phyloP scores from a whole-genome alignment of 2,888 invertebrate species.

The Platycheirus rosarum region DNA sequence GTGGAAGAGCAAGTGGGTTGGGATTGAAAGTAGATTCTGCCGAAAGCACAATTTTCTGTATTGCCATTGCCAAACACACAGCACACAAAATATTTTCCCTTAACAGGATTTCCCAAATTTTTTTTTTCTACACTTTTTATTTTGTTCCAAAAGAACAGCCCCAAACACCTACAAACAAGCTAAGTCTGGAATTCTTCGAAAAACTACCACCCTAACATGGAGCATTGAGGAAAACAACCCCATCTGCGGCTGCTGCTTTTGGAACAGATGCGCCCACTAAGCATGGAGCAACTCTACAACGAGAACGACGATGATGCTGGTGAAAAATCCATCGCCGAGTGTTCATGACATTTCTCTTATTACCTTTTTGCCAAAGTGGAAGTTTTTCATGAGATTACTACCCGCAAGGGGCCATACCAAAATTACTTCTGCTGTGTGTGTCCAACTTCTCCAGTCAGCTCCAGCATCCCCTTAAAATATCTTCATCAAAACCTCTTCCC shows the following conservation, averaged over 20 bases:
- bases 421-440: constrained; percentile 70
- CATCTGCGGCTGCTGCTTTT: constrained; percentile 27
- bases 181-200: constrained; percentile 60
- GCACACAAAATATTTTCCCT: constrained; percentile 45
- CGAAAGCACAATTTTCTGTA: constrained; percentile 58
- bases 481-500: constrained; percentile 7
- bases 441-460: constrained; percentile 27
- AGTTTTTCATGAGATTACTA: constrained; percentile 73
- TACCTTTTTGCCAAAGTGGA: constrained; percentile 74
- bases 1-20: constrained; percentile 8
- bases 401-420: constrained; percentile 68
- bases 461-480: constrained; percentile 29
- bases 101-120: constrained; percentile 53
- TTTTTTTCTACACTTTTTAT: constrained; percentile 38
- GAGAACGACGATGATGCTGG: constrained; percentile 36
- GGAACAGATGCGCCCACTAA: constrained; percentile 38
- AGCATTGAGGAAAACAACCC: constrained; percentile 2
- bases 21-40: constrained; percentile 9
- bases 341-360: constrained; percentile 74
- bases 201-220: constrained; percentile 58
- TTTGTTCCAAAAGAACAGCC: constrained; percentile 59
- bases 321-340: constrained; percentile 74
- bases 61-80: constrained; percentile 60
- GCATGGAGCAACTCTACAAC: constrained; percentile 21
- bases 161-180: constrained; percentile 14